These are phyloP conservation scores for Platycnemis pennipes DNA, from an alignment of 2,888 invertebrate species.

Conservation along the genomic window DNA sequence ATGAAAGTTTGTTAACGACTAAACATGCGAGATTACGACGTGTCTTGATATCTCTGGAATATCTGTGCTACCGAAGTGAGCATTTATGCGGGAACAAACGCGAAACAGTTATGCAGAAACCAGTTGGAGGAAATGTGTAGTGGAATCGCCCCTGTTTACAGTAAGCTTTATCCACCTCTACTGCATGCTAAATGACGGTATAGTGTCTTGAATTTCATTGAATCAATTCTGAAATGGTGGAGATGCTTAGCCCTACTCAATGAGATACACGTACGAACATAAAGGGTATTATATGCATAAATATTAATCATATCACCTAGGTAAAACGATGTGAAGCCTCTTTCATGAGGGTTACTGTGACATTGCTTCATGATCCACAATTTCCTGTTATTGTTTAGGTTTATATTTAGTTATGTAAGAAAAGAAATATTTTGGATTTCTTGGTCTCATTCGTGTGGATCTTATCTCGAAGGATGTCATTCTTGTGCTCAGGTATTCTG, in stretches of 20 bases:
- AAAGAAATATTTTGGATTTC: no score
- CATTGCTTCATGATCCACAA: no score
- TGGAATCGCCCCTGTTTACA: background rate
- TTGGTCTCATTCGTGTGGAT: no score
- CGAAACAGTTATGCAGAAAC: background rate
- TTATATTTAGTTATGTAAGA: no score
- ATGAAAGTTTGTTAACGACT: background rate
- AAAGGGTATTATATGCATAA: background rate
- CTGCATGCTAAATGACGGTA: background rate
- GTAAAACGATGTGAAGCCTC: background rate
- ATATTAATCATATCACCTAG: background rate
- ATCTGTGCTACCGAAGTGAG: background rate
- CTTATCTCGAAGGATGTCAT: no score
- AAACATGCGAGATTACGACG: background rate
- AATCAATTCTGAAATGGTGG: background rate
- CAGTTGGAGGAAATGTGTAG: background rate
- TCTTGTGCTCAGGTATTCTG: no score
- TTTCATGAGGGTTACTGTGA: no score
- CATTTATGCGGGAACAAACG: background rate
- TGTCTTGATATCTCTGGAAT: background rate
- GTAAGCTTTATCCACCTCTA: background rate
- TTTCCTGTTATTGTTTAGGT: no score
- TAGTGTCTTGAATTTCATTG: background rate
- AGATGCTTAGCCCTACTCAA: background rate
- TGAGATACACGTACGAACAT: background rate